A percentile compares a stretch with the other conserved stretches of the same genome.
phyloP scores from a whole-genome alignment of 2,888 invertebrate species.

The Disparrhopalites patrizii region DNA sequence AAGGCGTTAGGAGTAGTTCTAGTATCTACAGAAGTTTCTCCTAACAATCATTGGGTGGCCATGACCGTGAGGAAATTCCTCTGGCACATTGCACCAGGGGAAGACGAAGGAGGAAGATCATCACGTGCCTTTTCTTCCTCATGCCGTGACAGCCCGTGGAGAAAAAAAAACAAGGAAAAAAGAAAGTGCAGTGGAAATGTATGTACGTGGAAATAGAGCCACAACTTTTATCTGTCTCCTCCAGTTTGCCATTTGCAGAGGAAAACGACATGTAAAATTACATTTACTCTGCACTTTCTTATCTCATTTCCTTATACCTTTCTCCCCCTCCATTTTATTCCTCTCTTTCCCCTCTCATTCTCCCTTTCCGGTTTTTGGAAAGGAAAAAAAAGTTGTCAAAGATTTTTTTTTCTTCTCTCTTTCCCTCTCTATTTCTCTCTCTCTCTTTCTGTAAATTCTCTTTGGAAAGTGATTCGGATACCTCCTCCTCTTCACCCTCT shows the following conservation, averaged over 20 bases:
- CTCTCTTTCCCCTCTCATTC: background rate
- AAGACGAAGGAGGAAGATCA: background rate
- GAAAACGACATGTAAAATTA: slow-evolving; percentile 16
- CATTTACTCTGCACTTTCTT: slow-evolving; percentile 14
- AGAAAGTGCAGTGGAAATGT: background rate
- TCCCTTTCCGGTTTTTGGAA: background rate
- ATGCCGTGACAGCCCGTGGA: too few relatives aligned
- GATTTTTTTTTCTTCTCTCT: background rate
- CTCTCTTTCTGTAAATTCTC: background rate
- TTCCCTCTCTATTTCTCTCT: background rate
- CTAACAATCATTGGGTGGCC: slow-evolving; percentile 4
- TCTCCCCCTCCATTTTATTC: background rate
- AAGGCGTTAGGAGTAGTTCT: too few relatives aligned
- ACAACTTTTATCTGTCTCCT: slow-evolving; percentile 13
- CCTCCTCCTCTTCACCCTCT: too few relatives aligned
- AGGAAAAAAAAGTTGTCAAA: background rate
- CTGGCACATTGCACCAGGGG: background rate
- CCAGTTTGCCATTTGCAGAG: background rate
- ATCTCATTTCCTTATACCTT: slow-evolving; percentile 4
- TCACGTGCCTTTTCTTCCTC: background rate
- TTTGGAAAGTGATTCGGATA: background rate
- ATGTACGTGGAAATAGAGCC: background rate
- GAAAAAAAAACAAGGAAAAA: too few relatives aligned
- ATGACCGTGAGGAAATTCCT: slow-evolving; percentile 10
- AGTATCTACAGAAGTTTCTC: too few relatives aligned